Conservation (phyloP, 2,113 vertebrate genomes). For the Phodopus roborovskii region DNA sequence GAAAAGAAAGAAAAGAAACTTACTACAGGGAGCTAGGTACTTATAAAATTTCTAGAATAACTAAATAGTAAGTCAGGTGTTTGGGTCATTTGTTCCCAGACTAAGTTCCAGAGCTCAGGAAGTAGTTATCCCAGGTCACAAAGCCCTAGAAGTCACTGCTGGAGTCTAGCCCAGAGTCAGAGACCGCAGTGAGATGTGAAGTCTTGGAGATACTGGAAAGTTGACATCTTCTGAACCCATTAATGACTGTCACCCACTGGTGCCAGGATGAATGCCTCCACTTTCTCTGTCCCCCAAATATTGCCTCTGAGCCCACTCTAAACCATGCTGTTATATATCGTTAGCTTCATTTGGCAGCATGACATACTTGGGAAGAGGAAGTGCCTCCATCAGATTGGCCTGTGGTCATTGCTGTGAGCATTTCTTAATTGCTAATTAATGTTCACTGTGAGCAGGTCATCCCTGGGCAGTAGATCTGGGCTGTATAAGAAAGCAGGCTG, state of each 20-base stretch:
- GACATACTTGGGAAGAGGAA: not conserved
- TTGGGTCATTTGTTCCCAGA: not conserved
- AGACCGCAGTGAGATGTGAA: not conserved
- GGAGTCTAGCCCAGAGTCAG: not conserved
- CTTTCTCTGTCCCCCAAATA: not conserved
- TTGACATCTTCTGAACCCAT: too few relatives aligned
- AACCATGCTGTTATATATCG: not conserved
- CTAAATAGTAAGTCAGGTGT: not conserved
- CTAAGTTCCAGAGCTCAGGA: not conserved
- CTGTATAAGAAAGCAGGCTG: not conserved
- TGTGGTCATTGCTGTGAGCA: not conserved
- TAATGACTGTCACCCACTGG: not conserved
- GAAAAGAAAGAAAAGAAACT: not conserved
- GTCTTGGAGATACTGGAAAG: not conserved
- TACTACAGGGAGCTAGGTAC: not conserved
- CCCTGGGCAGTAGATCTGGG: not conserved
- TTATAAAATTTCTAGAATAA: not conserved
- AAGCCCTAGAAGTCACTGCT: not conserved
- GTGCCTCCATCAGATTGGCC: not conserved
- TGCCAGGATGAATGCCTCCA: not conserved
- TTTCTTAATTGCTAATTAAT: not conserved
- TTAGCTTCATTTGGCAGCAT: not conserved
- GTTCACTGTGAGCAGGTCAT: not conserved
- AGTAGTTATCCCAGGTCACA: not conserved
- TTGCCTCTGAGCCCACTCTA: not conserved